phyloP scores from a whole-genome alignment of 2,888 invertebrate species.

The Mesorhabditis sp. region DNA sequence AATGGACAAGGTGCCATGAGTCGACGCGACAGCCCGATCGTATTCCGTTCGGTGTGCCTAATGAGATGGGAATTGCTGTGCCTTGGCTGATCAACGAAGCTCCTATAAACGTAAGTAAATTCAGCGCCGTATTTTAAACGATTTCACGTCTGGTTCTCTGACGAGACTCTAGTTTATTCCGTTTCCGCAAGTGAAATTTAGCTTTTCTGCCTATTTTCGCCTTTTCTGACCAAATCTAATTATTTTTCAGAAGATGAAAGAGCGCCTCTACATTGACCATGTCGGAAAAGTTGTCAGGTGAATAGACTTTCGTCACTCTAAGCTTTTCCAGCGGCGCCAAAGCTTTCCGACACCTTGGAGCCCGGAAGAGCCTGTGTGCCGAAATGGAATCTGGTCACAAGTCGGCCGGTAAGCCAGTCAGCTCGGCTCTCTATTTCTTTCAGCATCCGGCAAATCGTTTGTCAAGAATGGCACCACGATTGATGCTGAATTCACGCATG shows the following conservation, averaged over 20 bases:
- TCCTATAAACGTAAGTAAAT: not conserved
- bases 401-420: not conserved
- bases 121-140: too few species aligned
- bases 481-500: constrained; percentile 74
- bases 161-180: too few species aligned
- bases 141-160: too few species aligned
- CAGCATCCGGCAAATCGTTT: constrained; percentile 65
- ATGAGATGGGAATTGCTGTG: constrained; percentile 63
- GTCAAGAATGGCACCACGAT: constrained; percentile 83
- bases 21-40: constrained; percentile 73
- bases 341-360: constrained; percentile 7
- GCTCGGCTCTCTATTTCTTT: constrained; percentile 17
- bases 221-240: not conserved
- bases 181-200: too few species aligned
- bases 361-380: constrained; percentile 1
- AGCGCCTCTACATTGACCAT: not conserved
- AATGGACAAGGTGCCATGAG: constrained; percentile 83
- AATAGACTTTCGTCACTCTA: not conserved
- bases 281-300: not conserved
- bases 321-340: not conserved
- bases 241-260: not conserved
- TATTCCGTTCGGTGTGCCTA: constrained; percentile 70
- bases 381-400: not conserved
- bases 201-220: too few species aligned
- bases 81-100: constrained; percentile 5